Percentiles rank a stretch among this genome's conserved stretches.
Conservation (phyloP, 2,888 invertebrate genomes). For the Pristionchus arcanus region DNA sequence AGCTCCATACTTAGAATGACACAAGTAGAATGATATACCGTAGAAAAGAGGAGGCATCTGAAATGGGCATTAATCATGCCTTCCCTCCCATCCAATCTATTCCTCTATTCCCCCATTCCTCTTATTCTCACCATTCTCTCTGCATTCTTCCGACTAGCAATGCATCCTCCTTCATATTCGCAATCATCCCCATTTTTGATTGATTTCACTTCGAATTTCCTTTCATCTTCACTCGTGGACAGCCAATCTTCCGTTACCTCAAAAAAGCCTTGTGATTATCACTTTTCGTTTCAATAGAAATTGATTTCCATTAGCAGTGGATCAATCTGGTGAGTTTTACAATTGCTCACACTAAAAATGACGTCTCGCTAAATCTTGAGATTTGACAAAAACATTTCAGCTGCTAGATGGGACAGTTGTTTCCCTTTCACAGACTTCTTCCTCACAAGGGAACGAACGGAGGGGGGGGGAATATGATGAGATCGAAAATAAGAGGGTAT, state of each 20-base stretch:
- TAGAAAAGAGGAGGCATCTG: constrained; percentile 51
- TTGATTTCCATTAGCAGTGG: not conserved
- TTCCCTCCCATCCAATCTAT: not conserved
- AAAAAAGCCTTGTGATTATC: not conserved
- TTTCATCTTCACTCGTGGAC: constrained; percentile 14
- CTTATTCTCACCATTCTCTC: constrained; percentile 7
- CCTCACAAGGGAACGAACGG: not conserved
- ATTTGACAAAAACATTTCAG: constrained; percentile 3
- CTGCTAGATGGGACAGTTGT: not conserved
- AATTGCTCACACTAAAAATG: not conserved
- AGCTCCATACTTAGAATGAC: constrained; percentile 50
- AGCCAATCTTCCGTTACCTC: constrained; percentile 48
- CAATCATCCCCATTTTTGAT: constrained; percentile 5
- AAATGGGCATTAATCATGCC: not conserved
- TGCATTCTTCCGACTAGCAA: constrained; percentile 7
- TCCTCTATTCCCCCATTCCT: constrained; percentile 6
- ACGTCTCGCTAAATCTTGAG: constrained; percentile 5
- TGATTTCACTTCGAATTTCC: constrained; percentile 34
- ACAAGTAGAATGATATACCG: constrained; percentile 50
- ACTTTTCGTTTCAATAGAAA: not conserved
- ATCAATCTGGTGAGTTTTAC: not conserved
- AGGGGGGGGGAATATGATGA: not conserved
- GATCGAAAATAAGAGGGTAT: no score
- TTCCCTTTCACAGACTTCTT: not conserved
- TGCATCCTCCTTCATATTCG: constrained; percentile 31